Percentiles rank a stretch among this genome's conserved stretches.
Conservation (phyloP, 2,113 vertebrate species). For the Percopsis transmontana region DNA sequence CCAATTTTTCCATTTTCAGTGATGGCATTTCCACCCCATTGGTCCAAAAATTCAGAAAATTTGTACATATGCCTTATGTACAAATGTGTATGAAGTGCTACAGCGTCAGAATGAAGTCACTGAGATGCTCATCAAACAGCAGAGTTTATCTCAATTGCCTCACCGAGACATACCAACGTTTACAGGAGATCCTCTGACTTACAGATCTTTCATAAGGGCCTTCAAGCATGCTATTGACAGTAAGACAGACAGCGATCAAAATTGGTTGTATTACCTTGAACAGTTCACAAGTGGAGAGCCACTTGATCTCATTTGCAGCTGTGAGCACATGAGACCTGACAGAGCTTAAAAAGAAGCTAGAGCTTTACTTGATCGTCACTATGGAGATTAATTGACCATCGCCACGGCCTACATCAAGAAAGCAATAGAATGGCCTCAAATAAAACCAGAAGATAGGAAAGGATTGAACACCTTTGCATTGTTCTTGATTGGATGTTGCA, state of each 20-base stretch:
- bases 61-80: too few species aligned
- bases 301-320: not conserved
- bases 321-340: not conserved
- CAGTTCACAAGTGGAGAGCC: not conserved
- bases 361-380: not conserved
- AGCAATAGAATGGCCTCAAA: too few species aligned
- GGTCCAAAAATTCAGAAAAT: too few species aligned
- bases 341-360: not conserved
- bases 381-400: too few species aligned
- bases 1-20: too few species aligned
- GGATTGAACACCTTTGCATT: too few species aligned
- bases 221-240: constrained; percentile 3
- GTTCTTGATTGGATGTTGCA: not conserved
- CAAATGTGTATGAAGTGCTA: constrained; percentile 4
- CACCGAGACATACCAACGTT: constrained; percentile 4
- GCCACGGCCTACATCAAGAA: too few species aligned
- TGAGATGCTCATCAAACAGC: constrained; percentile 7
- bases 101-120: constrained; percentile 7
- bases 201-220: constrained; percentile 7
- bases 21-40: too few species aligned
- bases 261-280: not conserved
- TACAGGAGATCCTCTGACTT: constrained; percentile 1
- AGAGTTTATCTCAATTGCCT: constrained; percentile 2
- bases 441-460: too few species aligned
- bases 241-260: not conserved